Evolutionary conservation across 2,797 vertebrate genomes (phyloP), one percentile per base, ranked within the genome.

Genomic region (Mormyrops attenuatus): DNA sequence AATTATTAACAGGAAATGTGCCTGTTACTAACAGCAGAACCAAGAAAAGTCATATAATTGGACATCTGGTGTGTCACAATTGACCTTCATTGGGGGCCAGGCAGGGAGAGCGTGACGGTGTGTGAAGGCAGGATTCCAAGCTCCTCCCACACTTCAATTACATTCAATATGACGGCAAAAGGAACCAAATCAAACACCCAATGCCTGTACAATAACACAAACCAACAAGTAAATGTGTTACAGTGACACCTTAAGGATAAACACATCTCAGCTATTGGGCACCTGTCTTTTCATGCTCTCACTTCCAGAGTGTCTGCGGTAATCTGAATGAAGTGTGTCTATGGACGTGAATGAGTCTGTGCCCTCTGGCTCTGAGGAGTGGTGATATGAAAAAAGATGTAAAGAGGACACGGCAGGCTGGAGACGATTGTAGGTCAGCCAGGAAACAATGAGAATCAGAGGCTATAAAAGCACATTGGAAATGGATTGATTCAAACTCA

Each of bases 1-100:
- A 88, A 88, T 88, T 73, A 88, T 88, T 88, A 88, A 63, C 53
- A 63, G 63, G 47, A 41, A 88, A 52, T 73, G 47, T 88, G 63
- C 15, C 66, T 73, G 66, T 41, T 47, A 77, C 44, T 88, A 73
- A 77, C 26, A 88, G 13, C 22, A 73, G 60, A 20, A 50, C 15
- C 63, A 50, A 73, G 66, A 34, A 77, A 73, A 88, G 22, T 52
- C 26, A 38, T 53, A 77, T 88, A 88, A 88, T 88, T 88, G 41
- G 66, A 77, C 88, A 88, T 88, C 88, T 88, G 88, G 30, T 50
- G 13, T 69, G 47, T 88, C 49, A 52, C 22, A 53, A 77, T 88
- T 17, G 47, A 88, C 44, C n/a, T 22, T 26, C 88, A 77, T 30
- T 17, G 44, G 20, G 66, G 26, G 73, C 17, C 41, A 88, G 63